These are phyloP conservation scores for Heliconius hermathena DNA, from an alignment of 1,140 invertebrate species.

Conservation along the genomic window DNA sequence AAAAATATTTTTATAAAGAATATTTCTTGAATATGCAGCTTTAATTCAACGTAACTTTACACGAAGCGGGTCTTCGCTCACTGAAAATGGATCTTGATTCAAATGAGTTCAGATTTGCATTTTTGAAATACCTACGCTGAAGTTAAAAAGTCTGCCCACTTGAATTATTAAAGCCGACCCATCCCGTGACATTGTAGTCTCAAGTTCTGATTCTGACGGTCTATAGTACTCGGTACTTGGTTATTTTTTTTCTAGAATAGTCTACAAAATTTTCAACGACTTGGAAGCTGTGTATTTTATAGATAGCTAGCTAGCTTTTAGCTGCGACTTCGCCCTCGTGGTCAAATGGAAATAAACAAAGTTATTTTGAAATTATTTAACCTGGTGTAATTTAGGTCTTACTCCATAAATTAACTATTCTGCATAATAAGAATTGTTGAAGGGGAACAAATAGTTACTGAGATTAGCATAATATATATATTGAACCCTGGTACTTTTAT, in stretches of 20 bases:
- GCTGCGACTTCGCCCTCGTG: too few relatives aligned
- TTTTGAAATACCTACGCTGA: conserved; percentile 13
- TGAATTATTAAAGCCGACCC: conserved; percentile 21
- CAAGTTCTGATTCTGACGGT: conserved; percentile 11
- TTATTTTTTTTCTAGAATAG: neutral
- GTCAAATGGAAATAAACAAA: too few relatives aligned
- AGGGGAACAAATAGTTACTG: too few relatives aligned
- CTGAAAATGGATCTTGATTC: conserved; percentile 21
- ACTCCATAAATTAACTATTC: too few relatives aligned
- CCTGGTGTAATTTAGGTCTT: too few relatives aligned
- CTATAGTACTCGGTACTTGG: neutral
- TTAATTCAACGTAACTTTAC: neutral
- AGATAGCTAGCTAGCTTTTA: too few relatives aligned
- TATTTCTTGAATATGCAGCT: neutral
- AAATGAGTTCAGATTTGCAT: conserved; percentile 28
- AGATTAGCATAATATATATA: too few relatives aligned
- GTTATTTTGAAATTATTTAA: too few relatives aligned
- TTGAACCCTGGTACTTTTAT: too few relatives aligned
- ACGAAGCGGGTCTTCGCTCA: conserved; percentile 1
- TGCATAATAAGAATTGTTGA: too few relatives aligned
- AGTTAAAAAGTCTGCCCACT: conserved; percentile 26
- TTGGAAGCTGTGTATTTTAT: too few relatives aligned
- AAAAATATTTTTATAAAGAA: too few relatives aligned
- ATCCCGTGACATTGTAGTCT: conserved; percentile 17
- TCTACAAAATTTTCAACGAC: neutral